These are phyloP conservation scores for Azemiops feae DNA, from an alignment of 2,113 vertebrate species.

Conservation along the genomic window DNA sequence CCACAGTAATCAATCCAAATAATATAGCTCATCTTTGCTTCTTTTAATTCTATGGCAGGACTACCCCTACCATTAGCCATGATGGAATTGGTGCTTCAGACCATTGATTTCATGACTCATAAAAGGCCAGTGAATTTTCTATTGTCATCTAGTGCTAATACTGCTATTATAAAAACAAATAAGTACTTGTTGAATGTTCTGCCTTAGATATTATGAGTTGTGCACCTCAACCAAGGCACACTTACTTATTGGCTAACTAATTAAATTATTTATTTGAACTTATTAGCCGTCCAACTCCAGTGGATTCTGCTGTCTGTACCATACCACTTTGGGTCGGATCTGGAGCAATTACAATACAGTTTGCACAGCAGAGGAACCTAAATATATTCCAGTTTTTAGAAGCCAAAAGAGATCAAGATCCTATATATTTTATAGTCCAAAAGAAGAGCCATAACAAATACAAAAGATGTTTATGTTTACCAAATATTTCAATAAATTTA, in stretches of 20 bases:
- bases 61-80: neutral
- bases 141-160: neutral
- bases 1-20: neutral
- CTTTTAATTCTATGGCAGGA: neutral
- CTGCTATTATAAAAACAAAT: neutral
- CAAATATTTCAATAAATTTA: neutral
- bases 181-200: neutral
- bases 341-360: neutral
- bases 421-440: neutral
- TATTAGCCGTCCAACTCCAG: neutral
- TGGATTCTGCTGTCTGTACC: neutral
- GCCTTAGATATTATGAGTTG: neutral
- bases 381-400: neutral
- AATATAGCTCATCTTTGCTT: neutral
- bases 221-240: neutral
- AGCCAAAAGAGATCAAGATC: neutral
- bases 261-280: neutral
- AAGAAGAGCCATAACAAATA: neutral
- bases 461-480: neutral
- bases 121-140: neutral
- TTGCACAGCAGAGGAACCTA: neutral
- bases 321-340: no score
- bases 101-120: neutral
- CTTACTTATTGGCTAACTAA: neutral
- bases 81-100: neutral